A percentile compares a stretch with the other conserved stretches of the same genome.
phyloP scores from a whole-genome alignment of 2,797 vertebrate genomes.

The Brachyalestes nurse region DNA sequence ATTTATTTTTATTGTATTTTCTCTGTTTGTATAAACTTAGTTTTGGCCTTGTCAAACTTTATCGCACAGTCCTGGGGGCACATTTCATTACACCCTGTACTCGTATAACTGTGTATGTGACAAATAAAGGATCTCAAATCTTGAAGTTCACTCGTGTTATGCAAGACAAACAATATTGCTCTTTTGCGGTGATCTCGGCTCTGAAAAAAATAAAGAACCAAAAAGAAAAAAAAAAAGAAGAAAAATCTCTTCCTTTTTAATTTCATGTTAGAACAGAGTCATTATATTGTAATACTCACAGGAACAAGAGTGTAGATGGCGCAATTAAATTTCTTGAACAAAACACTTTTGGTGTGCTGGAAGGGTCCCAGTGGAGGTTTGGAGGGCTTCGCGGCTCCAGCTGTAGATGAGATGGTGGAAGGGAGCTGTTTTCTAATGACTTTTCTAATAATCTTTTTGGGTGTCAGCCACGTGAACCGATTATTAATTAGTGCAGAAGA shows the following conservation, averaged over 20 bases:
- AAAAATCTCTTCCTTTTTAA: slow-evolving; percentile 71
- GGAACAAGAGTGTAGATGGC: slow-evolving; percentile 76
- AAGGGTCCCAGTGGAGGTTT: slow-evolving; percentile 64
- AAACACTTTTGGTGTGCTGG: slow-evolving; percentile 70
- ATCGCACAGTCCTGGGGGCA: no score
- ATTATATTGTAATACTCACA: slow-evolving; percentile 80
- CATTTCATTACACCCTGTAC: no score
- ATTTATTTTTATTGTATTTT: no score
- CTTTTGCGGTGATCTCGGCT: slow-evolving; percentile 70
- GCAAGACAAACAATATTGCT: slow-evolving; percentile 61
- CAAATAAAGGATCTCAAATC: no score
- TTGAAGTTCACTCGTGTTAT: slow-evolving; percentile 40
- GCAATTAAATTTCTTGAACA: slow-evolving; percentile 82
- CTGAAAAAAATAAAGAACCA: no score
- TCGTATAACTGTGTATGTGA: no score
- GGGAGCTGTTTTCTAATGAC: slow-evolving; percentile 71
- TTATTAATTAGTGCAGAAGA: slow-evolving; percentile 78
- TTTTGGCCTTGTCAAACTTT: no score
- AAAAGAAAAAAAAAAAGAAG: slow-evolving; percentile 40
- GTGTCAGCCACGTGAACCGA: slow-evolving; percentile 68
- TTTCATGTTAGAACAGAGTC: slow-evolving; percentile 76
- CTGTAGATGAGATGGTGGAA: slow-evolving; percentile 58
- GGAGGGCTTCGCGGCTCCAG: slow-evolving; percentile 63
- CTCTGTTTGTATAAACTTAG: no score
- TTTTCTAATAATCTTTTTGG: slow-evolving; percentile 76